phyloP scores from a whole-genome alignment of 2,888 invertebrate genomes.

The Dasypogon diadema region DNA sequence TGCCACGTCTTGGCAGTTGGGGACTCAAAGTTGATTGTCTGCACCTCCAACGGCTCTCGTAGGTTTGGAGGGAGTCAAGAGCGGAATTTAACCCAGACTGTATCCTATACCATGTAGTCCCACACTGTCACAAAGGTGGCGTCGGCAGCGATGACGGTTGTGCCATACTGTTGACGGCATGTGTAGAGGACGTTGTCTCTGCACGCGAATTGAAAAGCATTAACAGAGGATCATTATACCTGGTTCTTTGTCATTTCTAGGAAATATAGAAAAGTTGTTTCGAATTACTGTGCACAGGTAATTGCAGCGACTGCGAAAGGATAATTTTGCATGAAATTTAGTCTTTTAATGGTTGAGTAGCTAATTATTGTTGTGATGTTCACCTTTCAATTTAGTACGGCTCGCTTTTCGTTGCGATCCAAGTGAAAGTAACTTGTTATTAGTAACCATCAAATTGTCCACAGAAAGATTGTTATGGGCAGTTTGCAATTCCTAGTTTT shows the following conservation, averaged over 20 bases:
- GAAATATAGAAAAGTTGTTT: conserved; percentile 34
- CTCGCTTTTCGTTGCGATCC: too few species aligned
- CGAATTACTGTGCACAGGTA: conserved; percentile 14
- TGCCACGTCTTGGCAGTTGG: neutral
- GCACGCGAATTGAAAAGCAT: conserved; percentile 44
- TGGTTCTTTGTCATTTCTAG: conserved; percentile 43
- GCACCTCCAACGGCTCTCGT: neutral
- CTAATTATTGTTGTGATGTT: conserved; percentile 3
- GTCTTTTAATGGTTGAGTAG: conserved; percentile 17
- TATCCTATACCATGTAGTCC: neutral
- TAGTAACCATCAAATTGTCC: too few species aligned
- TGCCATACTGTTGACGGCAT: conserved; percentile 8
- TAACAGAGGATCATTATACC: conserved; percentile 26
- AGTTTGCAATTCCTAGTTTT: too few species aligned
- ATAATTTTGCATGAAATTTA: conserved; percentile 43
- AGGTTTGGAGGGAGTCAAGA: conserved; percentile 8
- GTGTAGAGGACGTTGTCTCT: conserved; percentile 19
- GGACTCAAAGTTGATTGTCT: neutral
- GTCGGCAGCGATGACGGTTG: conserved; percentile 12
- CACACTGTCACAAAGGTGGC: neutral
- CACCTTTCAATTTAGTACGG: too few species aligned
- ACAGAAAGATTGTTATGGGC: too few species aligned
- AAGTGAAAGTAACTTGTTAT: too few species aligned
- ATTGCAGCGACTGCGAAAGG: conserved; percentile 27
- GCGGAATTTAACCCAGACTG: conserved; percentile 4